Percentiles rank a stretch among this genome's conserved stretches.
phyloP scores from a whole-genome alignment of 2,113 vertebrate species.

The Zingel zingel region DNA sequence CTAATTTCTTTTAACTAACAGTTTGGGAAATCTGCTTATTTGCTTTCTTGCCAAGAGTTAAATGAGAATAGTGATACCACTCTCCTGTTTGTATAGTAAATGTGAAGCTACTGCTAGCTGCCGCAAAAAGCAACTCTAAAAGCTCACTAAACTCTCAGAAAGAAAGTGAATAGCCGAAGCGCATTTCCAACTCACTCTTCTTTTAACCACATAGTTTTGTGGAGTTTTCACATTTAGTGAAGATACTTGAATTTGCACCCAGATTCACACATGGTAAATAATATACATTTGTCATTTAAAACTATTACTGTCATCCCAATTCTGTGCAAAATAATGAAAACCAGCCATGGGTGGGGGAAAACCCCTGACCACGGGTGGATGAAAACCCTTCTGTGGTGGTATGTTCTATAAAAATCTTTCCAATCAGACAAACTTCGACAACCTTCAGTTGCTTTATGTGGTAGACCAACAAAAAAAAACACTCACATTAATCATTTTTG shows the following conservation, averaged over 20 bases:
- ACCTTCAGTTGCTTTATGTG: not conserved
- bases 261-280: not conserved
- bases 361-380: not conserved
- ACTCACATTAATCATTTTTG: conserved; percentile 25
- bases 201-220: not conserved
- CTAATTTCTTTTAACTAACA: too few relatives aligned
- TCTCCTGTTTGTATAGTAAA: not conserved
- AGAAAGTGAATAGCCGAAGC: too few relatives aligned
- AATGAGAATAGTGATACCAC: not conserved
- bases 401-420: not conserved
- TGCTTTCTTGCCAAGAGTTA: not conserved
- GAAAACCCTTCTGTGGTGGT: not conserved
- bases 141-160: not conserved
- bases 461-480: not conserved
- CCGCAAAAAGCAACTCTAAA: not conserved
- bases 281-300: not conserved
- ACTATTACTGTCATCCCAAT: not conserved
- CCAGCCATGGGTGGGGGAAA: not conserved
- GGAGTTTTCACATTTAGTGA: not conserved
- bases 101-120: not conserved
- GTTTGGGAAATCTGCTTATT: not conserved
- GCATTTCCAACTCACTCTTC: not conserved
- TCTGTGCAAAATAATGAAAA: not conserved
- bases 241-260: not conserved
- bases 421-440: not conserved